Percentiles rank a stretch among this genome's conserved stretches.
These are phyloP conservation scores for Gallinago paraguaiae DNA, from an alignment of 2,113 vertebrate species.

Conservation along the genomic window DNA sequence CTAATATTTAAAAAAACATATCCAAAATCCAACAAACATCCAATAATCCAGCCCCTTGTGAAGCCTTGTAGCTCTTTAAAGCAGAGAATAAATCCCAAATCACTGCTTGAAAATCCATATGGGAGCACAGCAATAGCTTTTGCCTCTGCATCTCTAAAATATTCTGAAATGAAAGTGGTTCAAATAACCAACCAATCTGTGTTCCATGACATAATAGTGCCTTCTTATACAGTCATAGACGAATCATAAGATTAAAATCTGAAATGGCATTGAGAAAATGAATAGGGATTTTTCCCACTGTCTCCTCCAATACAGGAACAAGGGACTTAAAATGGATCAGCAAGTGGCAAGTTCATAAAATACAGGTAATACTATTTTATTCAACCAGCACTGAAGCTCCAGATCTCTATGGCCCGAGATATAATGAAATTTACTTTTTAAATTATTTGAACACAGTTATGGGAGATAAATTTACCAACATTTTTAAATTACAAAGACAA, in stretches of 20 bases:
- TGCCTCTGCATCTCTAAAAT: neutral
- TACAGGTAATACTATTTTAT: neutral
- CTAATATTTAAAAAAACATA: neutral
- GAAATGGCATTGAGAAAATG: neutral
- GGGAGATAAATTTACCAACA: neutral
- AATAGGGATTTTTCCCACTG: neutral
- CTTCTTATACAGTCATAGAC: neutral
- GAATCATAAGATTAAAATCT: neutral
- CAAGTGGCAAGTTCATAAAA: neutral
- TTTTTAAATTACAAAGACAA: neutral
- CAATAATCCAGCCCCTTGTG: neutral
- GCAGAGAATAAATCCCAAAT: neutral
- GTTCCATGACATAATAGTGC: neutral
- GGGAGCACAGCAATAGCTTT: neutral
- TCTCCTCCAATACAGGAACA: neutral
- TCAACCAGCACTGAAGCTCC: neutral
- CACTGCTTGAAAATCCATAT: neutral
- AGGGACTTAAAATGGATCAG: neutral
- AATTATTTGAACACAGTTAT: neutral
- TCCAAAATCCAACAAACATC: neutral
- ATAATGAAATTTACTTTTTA: neutral
- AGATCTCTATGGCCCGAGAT: neutral
- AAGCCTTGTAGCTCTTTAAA: neutral
- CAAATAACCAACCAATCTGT: neutral
- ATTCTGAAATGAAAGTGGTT: neutral